These are phyloP conservation scores for Slavum lentiscoides DNA, from an alignment of 2,888 invertebrate species.

Conservation along the genomic window DNA sequence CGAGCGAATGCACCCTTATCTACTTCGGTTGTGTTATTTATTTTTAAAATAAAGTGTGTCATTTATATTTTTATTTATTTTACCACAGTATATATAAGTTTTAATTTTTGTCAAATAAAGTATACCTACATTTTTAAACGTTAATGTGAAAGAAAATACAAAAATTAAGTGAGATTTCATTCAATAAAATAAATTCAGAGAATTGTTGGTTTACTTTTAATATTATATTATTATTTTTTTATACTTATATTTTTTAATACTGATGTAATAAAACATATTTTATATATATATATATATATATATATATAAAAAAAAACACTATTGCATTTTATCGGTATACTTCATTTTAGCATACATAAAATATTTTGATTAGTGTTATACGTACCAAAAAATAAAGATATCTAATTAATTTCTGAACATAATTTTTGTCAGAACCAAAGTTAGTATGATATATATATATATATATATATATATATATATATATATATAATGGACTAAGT, in stretches of 20 bases:
- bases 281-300: slow-evolving; percentile 34
- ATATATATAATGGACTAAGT: slow-evolving; percentile 5
- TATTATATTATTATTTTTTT: slow-evolving; percentile 30
- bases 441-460: not conserved
- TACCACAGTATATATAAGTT: slow-evolving; percentile 22
- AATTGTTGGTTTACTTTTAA: slow-evolving; percentile 38
- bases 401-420: not conserved
- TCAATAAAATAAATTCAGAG: slow-evolving; percentile 9
- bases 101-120: slow-evolving; percentile 13
- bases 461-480: slow-evolving; percentile 9
- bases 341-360: slow-evolving; percentile 22
- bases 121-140: slow-evolving; percentile 24
- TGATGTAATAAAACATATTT: slow-evolving; percentile 49
- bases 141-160: slow-evolving; percentile 3
- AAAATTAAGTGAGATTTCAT: slow-evolving; percentile 32
- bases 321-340: slow-evolving; percentile 21
- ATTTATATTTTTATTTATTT: slow-evolving; percentile 47
- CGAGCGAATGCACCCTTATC: slow-evolving; percentile 11
- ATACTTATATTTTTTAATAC: slow-evolving; percentile 41
- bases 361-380: slow-evolving; percentile 32
- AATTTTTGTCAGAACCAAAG: slow-evolving; percentile 5
- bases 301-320: not conserved
- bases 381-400: slow-evolving; percentile 10
- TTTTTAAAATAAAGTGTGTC: slow-evolving; percentile 49
- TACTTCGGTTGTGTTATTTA: slow-evolving; percentile 53